Evolutionary conservation across 2,888 invertebrate genomes (phyloP).

Genomic region (Morinoia aosen): DNA sequence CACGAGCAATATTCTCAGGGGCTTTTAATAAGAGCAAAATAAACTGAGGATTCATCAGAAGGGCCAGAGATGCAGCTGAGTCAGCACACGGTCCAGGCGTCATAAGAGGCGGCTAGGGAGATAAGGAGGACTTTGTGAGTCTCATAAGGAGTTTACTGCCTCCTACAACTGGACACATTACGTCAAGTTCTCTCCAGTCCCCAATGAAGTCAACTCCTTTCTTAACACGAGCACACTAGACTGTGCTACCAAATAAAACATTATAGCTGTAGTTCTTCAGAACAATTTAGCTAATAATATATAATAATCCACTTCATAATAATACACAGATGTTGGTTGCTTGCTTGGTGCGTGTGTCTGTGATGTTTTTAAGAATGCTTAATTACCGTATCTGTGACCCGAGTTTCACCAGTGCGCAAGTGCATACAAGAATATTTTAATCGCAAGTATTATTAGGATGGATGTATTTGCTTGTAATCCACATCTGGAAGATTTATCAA

Average conservation of each 20-base stretch:
- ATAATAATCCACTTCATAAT: too few species aligned
- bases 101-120: neutral
- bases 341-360: too few species aligned
- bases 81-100: neutral
- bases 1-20: neutral
- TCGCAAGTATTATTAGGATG: too few species aligned
- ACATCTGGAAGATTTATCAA: too few species aligned
- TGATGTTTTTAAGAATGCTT: too few species aligned
- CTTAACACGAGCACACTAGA: neutral
- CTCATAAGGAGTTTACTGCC: slow-evolving; percentile 12
- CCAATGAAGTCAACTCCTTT: neutral
- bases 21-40: slow-evolving; percentile 12
- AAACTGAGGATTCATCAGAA: neutral
- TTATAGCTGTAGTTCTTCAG: neutral
- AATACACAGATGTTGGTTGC: too few species aligned
- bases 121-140: slow-evolving; percentile 12
- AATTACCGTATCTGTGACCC: too few species aligned
- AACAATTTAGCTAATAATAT: too few species aligned
- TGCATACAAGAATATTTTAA: too few species aligned
- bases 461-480: too few species aligned
- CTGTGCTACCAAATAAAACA: neutral
- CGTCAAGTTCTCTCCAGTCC: neutral
- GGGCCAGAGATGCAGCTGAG: neutral
- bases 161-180: neutral
- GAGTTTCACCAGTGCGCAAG: too few species aligned